These are phyloP conservation scores for Adelognathus sp. DNA, from an alignment of 2,888 invertebrate genomes.

Conservation along the genomic window DNA sequence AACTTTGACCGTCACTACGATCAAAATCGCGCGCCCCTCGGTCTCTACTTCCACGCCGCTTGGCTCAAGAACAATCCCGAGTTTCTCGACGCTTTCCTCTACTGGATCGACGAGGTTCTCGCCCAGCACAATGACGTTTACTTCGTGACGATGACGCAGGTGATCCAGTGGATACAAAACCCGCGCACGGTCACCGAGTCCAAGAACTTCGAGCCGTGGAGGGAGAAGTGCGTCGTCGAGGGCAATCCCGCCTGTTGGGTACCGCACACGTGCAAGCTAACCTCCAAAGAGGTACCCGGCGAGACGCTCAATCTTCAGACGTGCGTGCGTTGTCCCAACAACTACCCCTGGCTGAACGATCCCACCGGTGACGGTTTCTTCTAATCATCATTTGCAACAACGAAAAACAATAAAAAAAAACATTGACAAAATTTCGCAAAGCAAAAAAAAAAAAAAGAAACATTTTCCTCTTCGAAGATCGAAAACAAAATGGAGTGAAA, in stretches of 20 bases:
- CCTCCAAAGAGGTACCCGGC: constrained; percentile 96
- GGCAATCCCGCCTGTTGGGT: constrained; percentile 93
- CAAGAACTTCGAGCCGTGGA: constrained; percentile 97
- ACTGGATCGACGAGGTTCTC: constrained; percentile 95
- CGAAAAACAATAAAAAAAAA: background rate
- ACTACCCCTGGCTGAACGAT: constrained; percentile 97
- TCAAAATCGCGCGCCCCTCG: constrained; percentile 93
- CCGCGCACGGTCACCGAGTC: constrained; percentile 92
- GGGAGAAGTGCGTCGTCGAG: constrained; percentile 95
- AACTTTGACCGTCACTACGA: constrained; percentile 96
- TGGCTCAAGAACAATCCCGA: constrained; percentile 97
- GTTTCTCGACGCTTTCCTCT: constrained; percentile 94
- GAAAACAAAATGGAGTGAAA: background rate
- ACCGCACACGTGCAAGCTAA: constrained; percentile 94
- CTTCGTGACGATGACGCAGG: constrained; percentile 98
- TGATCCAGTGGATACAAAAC: constrained; percentile 97
- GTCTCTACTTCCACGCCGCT: constrained; percentile 96
- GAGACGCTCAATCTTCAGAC: constrained; percentile 97
- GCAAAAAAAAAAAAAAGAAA: background rate
- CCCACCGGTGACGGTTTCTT: constrained; percentile 95
- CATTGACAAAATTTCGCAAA: constrained; percentile 6
- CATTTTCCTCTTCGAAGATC: background rate
- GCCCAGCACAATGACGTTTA: constrained; percentile 94
- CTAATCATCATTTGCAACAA: constrained; percentile 82
- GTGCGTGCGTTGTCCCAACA: constrained; percentile 95